Conservation (phyloP, 2,113 vertebrate species). For the Pedetes capensis region DNA sequence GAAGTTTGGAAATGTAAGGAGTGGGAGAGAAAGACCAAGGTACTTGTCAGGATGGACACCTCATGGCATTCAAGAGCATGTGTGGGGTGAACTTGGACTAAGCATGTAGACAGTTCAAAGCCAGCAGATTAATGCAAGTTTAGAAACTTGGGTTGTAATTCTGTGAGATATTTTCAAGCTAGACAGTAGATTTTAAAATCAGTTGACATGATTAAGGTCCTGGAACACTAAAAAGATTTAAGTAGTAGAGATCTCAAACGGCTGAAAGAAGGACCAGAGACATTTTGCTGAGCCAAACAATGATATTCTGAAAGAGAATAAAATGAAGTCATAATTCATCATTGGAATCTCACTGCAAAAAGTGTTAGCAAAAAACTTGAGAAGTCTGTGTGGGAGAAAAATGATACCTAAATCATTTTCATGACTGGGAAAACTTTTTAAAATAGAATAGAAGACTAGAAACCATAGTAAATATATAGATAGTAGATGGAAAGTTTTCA, state of each 20-base stretch:
- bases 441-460: background rate
- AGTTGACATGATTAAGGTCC: conserved; percentile 11
- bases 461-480: background rate
- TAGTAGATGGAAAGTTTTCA: background rate
- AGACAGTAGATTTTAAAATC: background rate
- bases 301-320: conserved; percentile 48
- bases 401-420: conserved; percentile 42
- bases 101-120: background rate
- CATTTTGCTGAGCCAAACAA: conserved; percentile 59
- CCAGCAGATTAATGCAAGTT: background rate
- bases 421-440: conserved; percentile 22
- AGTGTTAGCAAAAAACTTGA: conserved; percentile 40
- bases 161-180: conserved; percentile 32
- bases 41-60: background rate
- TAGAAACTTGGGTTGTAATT: conserved; percentile 8
- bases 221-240: conserved; percentile 14
- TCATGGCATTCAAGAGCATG: background rate
- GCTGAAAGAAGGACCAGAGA: conserved; percentile 24
- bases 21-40: conserved; percentile 14
- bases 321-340: conserved; percentile 61
- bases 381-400: background rate
- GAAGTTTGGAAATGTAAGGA: background rate
- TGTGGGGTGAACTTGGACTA: background rate
- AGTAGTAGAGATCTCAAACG: conserved; percentile 28
- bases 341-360: conserved; percentile 15